Evolutionary conservation across 1,140 invertebrate genomes (phyloP).

Genomic region (Tenebrio molitor): DNA sequence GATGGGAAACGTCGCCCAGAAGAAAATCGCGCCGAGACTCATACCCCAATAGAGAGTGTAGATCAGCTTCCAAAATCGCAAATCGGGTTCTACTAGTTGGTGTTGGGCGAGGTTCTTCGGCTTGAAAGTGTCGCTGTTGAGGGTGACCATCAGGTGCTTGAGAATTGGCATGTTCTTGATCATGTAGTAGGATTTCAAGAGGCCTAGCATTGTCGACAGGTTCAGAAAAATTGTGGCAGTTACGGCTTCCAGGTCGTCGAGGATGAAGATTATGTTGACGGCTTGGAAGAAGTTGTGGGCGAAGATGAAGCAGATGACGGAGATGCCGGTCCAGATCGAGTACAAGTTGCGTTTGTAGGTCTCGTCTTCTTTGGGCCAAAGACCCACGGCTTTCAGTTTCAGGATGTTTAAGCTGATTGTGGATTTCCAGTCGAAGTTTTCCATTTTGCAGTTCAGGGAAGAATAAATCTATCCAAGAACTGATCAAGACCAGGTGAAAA

Average conservation of each 20-base stretch:
- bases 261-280: not conserved
- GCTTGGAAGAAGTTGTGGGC: conserved; percentile 13
- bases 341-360: not conserved
- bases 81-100: not conserved
- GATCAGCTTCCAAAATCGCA: not conserved
- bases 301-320: not conserved
- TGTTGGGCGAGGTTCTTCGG: not conserved
- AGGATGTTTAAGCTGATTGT: not conserved
- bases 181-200: not conserved
- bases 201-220: not conserved
- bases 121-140: not conserved
- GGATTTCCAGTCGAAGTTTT: not conserved
- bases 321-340: not conserved
- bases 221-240: not conserved
- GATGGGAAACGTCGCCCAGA: conserved; percentile 16
- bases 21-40: not conserved
- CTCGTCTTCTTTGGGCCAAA: not conserved
- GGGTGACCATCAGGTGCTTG: conserved; percentile 6
- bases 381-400: not conserved
- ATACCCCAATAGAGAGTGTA: not conserved
- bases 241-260: not conserved
- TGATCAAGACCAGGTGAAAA: too few species aligned
- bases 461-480: too few species aligned
- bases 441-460: too few species aligned
- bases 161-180: not conserved